Evolutionary conservation across 2,113 vertebrate species (phyloP).

Genomic region (Cettia cetti): DNA sequence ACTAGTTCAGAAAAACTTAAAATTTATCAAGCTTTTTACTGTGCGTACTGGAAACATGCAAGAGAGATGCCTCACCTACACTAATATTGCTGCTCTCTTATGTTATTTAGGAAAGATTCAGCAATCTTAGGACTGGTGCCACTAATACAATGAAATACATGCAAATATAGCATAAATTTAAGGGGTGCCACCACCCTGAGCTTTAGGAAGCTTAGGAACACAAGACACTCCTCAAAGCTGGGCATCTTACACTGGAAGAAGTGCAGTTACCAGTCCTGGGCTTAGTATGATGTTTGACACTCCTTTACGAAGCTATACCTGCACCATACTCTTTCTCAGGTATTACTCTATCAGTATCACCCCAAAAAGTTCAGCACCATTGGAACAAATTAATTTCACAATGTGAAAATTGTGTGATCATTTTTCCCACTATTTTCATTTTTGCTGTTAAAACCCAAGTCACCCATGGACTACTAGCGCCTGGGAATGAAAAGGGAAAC

Average conservation of each 20-base stretch:
- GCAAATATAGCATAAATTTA: not conserved
- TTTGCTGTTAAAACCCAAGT: not conserved
- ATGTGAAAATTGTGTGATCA: not conserved
- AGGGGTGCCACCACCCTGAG: not conserved
- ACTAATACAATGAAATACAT: not conserved
- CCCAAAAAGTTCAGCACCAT: not conserved
- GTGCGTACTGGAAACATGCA: not conserved
- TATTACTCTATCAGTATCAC: not conserved
- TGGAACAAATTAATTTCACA: not conserved
- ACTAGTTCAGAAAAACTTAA: slow-evolving; percentile 55
- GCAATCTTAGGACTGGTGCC: not conserved
- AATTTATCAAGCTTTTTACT: slow-evolving; percentile 47
- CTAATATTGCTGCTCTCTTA: not conserved
- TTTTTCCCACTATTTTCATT: not conserved
- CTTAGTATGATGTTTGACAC: not conserved
- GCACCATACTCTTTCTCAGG: not conserved
- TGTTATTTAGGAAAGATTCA: not conserved
- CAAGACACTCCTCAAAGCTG: not conserved
- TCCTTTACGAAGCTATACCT: not conserved
- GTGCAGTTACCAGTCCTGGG: not conserved
- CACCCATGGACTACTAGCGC: not conserved
- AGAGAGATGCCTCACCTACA: not conserved
- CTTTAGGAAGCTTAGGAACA: not conserved
- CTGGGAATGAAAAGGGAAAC: not conserved
- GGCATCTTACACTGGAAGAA: not conserved